Evolutionary conservation across 37 sponge, comb jelly and placozoan genomes (phyloP), one percentile per base, ranked within the genome.

Genomic region (Aplysina aerophoba): DNA sequence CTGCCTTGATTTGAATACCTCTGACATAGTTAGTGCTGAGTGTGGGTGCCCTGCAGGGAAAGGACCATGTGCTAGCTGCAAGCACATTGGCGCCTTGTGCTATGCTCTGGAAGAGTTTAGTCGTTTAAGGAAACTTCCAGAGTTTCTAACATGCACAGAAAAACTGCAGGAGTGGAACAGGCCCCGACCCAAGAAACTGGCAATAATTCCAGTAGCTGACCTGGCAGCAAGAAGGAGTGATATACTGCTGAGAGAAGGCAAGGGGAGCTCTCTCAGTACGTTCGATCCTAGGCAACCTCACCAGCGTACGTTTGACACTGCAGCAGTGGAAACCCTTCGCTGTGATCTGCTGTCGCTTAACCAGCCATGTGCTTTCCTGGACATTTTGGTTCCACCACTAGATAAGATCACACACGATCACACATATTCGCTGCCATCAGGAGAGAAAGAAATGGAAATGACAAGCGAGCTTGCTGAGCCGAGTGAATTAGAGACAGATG

Each of bases 21-120:
- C n/a, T 2, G 59, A 84, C 57, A 85, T 89, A 24, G 15, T 60
- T 56, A 63, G 83, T 74, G 83, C 86, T 59, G 55, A 72, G 53
- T 90, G 90, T 90, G 77, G 83, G 31, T 90, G 90, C 55, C 83
- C 90, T 85, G 90, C n/a, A n/a, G n/a, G n/a, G n/a, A n/a, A n/a
- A n/a, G n/a, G n/a, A n/a, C n/a, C n/a, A n/a, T n/a, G n/a, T n/a
- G n/a, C n/a, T n/a, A n/a, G n/a, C n/a, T n/a, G n/a, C 77, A 85
- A 82, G 55, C 89, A 89, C 63, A 85, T 89, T 59, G 90, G 60
- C 27, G 90, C 90, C 28, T 28, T 87, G 41, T 87, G 88, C 44
- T 82, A 87, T 82, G 59, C 62, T 28, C 25, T 85, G 21, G 85
- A 36, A 0, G 74, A 85, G 44, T 85, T 72, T 55, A 69, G 54